Evolutionary conservation across 2,888 invertebrate species (phyloP).

Genomic region (Torymus texanus): DNA sequence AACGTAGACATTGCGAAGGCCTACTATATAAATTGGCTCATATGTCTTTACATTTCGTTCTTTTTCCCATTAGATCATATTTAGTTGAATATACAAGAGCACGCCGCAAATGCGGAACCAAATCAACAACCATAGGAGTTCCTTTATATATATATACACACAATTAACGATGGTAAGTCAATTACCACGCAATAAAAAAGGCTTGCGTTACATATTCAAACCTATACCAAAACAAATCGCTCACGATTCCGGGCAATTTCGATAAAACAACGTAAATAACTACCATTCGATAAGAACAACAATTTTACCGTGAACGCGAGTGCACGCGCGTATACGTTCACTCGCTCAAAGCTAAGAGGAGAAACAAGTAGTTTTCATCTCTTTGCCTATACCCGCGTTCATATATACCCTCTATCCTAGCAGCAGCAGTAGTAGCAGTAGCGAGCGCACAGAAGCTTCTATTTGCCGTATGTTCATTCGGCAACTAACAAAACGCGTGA

Average conservation of each 20-base stretch:
- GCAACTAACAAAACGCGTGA: conserved; percentile 31
- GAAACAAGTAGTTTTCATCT: background rate
- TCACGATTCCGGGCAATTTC: background rate
- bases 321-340: background rate
- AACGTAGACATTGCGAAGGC: no score
- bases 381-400: background rate
- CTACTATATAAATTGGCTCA: no score
- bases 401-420: conserved; percentile 5
- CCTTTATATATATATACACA: no score
- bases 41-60: no score
- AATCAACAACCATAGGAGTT: no score
- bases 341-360: background rate
- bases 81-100: no score
- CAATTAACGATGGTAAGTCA: no score
- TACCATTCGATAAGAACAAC: conserved; percentile 21
- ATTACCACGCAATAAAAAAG: no score
- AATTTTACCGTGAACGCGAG: background rate
- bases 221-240: background rate
- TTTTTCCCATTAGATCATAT: no score
- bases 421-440: background rate
- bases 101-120: no score
- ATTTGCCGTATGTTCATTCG: conserved; percentile 46
- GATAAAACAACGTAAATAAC: conserved; percentile 1
- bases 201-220: background rate
- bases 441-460: conserved; percentile 14